phyloP scores from a whole-genome alignment of 2,888 invertebrate genomes.

The Xanthostigma xanthostigma region DNA sequence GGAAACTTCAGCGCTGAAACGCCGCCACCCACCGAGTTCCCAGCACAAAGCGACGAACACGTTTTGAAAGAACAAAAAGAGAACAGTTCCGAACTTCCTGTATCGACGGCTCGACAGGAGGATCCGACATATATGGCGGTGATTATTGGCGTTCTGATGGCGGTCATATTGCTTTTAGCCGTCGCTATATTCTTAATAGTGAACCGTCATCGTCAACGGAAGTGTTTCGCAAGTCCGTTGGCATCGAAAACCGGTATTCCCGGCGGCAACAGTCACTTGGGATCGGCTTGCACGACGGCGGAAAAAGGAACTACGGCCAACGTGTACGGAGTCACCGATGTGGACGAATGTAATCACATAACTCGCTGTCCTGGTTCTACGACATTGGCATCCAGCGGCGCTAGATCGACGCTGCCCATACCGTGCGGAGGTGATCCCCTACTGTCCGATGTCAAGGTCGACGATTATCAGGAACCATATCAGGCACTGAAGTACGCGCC shows the following conservation, averaged over 20 bases:
- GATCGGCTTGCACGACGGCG: conserved; percentile 26
- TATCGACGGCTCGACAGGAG: conserved; percentile 50
- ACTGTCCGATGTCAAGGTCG: conserved; percentile 45
- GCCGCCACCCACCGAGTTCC: conserved; percentile 34
- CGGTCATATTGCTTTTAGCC: conserved; percentile 54
- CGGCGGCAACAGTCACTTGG: conserved; percentile 26
- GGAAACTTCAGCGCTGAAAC: conserved; percentile 60
- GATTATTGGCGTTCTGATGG: conserved; percentile 60
- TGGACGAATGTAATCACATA: conserved; percentile 38
- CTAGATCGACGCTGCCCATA: conserved; percentile 34
- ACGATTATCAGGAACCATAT: conserved; percentile 68
- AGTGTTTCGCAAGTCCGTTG: conserved; percentile 57
- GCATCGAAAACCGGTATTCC: conserved; percentile 39
- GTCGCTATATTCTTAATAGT: conserved; percentile 58
- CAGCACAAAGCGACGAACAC: conserved; percentile 34
- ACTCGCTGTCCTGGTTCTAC: conserved; percentile 6
- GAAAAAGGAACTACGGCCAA: conserved; percentile 32
- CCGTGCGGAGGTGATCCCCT: conserved; percentile 38
- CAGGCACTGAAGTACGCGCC: conserved; percentile 61
- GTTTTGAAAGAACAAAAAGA: conserved; percentile 29
- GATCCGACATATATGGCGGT: conserved; percentile 63
- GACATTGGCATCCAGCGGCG: conserved; percentile 29
- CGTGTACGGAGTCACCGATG: conserved; percentile 40
- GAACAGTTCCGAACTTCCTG: conserved; percentile 40
- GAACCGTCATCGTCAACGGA: conserved; percentile 52